Evolutionary conservation across 2,797 vertebrate genomes (phyloP).

Genomic region (Siniperca undulata): DNA sequence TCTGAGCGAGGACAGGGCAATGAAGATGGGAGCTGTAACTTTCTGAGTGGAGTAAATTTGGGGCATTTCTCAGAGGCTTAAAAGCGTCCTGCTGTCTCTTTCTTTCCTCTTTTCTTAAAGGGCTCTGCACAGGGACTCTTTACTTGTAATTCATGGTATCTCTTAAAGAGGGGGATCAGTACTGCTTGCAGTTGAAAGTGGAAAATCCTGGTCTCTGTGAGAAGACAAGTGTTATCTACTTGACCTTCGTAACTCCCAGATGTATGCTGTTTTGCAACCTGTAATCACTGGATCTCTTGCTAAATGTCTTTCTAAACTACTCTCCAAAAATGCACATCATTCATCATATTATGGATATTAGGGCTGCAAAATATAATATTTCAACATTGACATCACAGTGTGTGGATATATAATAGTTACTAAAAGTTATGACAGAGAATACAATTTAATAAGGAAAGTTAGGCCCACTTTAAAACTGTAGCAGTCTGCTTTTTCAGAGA

Average conservation of each 20-base stretch:
- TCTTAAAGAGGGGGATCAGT: conserved; percentile 49
- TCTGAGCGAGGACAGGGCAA: conserved; percentile 46
- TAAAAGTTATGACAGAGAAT: background rate
- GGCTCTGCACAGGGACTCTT: conserved; percentile 32
- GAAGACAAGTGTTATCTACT: conserved; percentile 62
- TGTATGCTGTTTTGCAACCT: conserved; percentile 43
- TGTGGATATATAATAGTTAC: background rate
- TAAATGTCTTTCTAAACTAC: conserved; percentile 29
- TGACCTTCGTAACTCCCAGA: conserved; percentile 52
- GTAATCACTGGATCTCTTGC: conserved; percentile 47
- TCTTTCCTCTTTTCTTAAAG: conserved; percentile 31
- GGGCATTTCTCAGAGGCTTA: conserved; percentile 60
- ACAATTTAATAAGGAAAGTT: conserved; percentile 22
- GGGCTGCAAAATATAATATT: conserved; percentile 8
- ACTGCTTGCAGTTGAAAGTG: conserved; percentile 37
- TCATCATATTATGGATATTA: conserved; percentile 20
- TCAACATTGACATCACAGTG: conserved; percentile 1
- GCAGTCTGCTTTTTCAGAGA: conserved; percentile 11
- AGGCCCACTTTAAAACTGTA: conserved; percentile 1
- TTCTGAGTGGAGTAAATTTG: conserved; percentile 45
- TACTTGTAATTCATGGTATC: conserved; percentile 48
- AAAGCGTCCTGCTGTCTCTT: conserved; percentile 44
- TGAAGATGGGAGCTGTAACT: conserved; percentile 46
- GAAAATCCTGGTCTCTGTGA: conserved; percentile 40
- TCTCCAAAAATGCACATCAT: conserved; percentile 10